phyloP scores from a whole-genome alignment of 2,797 vertebrate genomes.

The Coluber constrictor region DNA sequence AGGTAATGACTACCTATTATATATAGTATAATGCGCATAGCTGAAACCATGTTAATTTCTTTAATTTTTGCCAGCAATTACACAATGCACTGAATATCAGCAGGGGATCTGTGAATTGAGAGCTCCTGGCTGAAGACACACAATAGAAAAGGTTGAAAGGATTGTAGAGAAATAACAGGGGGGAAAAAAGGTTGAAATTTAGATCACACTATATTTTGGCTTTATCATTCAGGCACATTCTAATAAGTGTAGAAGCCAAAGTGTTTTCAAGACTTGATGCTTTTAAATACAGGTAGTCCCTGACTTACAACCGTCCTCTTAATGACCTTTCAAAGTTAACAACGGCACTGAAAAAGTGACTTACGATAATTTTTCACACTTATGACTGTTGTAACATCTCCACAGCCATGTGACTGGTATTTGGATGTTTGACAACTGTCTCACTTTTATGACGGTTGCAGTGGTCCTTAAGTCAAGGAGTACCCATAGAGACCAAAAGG shows the following conservation, averaged over 20 bases:
- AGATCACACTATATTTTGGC: conserved; percentile 56
- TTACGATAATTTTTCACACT: no score
- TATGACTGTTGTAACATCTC: no score
- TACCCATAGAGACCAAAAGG: neutral
- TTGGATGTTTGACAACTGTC: no score
- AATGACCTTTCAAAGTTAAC: conserved; percentile 12
- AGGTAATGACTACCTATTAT: neutral
- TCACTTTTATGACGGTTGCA: no score
- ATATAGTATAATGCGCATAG: neutral
- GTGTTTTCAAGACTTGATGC: conserved; percentile 65
- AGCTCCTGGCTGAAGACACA: neutral
- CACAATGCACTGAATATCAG: neutral
- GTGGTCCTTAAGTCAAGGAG: no score
- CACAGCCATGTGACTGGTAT: no score
- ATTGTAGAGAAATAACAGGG: conserved; percentile 32
- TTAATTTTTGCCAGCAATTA: neutral
- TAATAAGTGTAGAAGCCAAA: conserved; percentile 66
- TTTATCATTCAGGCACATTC: conserved; percentile 69
- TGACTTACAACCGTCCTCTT: conserved; percentile 59
- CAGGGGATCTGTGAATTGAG: neutral
- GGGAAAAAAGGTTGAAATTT: neutral
- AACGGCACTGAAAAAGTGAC: conserved; percentile 9
- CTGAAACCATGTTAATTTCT: no score
- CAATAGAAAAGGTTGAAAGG: neutral
- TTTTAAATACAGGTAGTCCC: conserved; percentile 65